Evolutionary conservation across 2,113 vertebrate species (phyloP), one percentile per base, ranked within the genome.

Genomic region (Xenopus borealis): DNA sequence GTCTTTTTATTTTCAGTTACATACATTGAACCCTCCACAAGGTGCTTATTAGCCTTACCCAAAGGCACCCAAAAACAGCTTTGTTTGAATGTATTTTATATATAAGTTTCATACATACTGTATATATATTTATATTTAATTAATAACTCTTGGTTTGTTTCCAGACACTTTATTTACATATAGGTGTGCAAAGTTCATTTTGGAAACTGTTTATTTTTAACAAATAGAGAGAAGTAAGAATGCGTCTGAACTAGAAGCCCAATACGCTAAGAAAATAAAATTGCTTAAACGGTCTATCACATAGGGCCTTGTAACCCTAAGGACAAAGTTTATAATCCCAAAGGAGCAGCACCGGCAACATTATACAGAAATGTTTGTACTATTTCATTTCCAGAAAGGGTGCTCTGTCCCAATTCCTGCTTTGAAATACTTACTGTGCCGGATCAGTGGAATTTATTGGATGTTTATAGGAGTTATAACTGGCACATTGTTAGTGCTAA

Each of bases 391-490:
- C 55, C 10, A 45, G 20, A 58, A 46, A 47, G 16, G 63, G 19
- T 53, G 40, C 40, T 44, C 13, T 47, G 23, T 33, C 30, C 62
- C 3, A 27, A 17, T 17, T 62, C 61, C 20, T 75, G 65, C 19
- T 52, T 20, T 71, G 69, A 69, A 62, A 69, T 75, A 62, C 45
- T 19, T 18, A 12, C 40, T 7, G 12, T 75, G 72, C 45, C 72
- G 59, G 64, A 33, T 75, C 65, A 7, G 18, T 0, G 14, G 19
- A 45, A 12, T 75, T 75, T 75, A 75, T 69, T 68, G 72, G 72
- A 55, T 75, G 58, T 75, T 69, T 68, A 47, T 45, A 47, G 44
- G 65, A 75, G 72, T 75, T 75, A 69, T 75, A 66, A 75, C 20
- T 62, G 65, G 61, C 58, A 53, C 45, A 30, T 62, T n/a, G 45